phyloP scores from a whole-genome alignment of 1,140 invertebrate genomes.

The Mercenaria mercenaria region DNA sequence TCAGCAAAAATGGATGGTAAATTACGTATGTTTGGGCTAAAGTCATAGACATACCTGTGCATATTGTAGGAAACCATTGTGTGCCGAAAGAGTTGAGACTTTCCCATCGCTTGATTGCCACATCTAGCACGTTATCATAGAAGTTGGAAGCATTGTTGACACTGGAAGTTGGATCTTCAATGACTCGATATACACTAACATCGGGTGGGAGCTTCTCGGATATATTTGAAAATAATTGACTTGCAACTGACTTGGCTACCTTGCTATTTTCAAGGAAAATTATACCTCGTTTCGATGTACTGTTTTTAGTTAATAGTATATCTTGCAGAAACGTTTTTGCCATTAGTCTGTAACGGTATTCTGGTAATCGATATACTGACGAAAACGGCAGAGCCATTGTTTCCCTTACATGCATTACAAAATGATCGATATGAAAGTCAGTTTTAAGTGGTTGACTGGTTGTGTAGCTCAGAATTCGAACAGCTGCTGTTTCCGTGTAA shows the following conservation, averaged over 20 bases:
- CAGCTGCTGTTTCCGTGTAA: too few relatives aligned
- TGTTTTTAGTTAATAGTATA: too few relatives aligned
- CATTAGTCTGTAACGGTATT: too few relatives aligned
- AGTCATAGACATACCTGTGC: background rate
- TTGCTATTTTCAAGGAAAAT: background rate
- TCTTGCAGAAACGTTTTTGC: too few relatives aligned
- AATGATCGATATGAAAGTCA: too few relatives aligned
- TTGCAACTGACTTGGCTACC: background rate
- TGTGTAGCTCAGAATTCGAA: too few relatives aligned
- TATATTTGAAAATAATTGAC: background rate
- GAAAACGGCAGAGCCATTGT: too few relatives aligned
- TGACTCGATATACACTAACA: background rate
- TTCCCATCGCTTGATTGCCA: background rate
- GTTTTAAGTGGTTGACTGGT: too few relatives aligned
- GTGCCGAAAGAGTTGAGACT: background rate
- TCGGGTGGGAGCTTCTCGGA: background rate
- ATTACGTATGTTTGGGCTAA: too few relatives aligned
- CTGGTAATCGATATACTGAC: too few relatives aligned
- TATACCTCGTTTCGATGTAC: background rate
- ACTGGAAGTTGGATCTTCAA: background rate
- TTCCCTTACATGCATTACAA: too few relatives aligned
- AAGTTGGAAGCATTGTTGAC: background rate
- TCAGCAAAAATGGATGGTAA: too few relatives aligned
- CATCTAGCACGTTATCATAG: background rate
- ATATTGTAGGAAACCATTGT: background rate